Evolutionary conservation across 2,888 invertebrate species (phyloP), one percentile per base, ranked within the genome.

Genomic region (Eupithecia vulgata): DNA sequence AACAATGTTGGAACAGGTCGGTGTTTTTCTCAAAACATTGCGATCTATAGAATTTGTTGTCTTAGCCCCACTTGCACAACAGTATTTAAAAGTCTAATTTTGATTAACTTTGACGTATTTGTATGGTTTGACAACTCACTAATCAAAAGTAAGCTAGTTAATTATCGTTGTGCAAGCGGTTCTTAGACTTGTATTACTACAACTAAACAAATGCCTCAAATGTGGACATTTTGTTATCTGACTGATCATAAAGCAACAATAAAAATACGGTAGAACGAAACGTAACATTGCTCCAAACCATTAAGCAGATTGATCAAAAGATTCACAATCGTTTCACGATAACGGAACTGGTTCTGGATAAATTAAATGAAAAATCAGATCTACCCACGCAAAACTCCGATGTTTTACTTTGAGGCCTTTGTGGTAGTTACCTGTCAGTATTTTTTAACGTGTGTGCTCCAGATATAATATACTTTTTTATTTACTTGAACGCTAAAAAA

Each of bases 291-390:
- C 8, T 61, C 15, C 61, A 61, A 61, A 34, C 61, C 61, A 61
- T 34, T 34, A 37, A 17, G 37, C n/a, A 42, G 37, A 65, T 65
- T 40, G 40, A 65, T 40, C 65, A 65, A 65, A 65, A 21, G 65
- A 40, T 42, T 40, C 25, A 40, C n/a, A 65, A 65, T 65, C 40
- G 37, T 40, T 40, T 65, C 40, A n/a, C 3, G 34, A 15, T 25
- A 25, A 5, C 25, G 65, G 15, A 40, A 65, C 37, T 25, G 6
- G 25, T 42, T 37, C 34, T 64, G 64, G 37, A 35, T 35, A 64
- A 34, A 34, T 61, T 17, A 34, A 34, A 34, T 17, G 34, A 34
- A 61, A 61, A 61, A 61, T 34, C 61, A 34, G 34, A 61, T 34
- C 8, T 15, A 4, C 61, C 15, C 57, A 57, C 25, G 25, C 57